Evolutionary conservation across 2,888 invertebrate genomes (phyloP), one percentile per base, ranked within the genome.

Genomic region (Bruchidius siliquastri): DNA sequence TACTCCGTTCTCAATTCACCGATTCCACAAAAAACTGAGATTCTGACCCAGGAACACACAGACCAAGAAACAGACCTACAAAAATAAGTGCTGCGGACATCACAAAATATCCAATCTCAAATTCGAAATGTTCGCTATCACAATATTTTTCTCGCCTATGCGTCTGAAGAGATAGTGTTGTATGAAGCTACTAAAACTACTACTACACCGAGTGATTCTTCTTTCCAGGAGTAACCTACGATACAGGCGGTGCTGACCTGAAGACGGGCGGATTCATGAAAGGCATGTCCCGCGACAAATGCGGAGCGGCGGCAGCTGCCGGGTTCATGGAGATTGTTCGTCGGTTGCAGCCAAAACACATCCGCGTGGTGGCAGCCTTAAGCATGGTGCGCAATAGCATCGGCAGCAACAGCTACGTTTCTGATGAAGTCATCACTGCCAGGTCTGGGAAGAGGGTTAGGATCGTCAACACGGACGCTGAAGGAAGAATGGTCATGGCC

Each of bases 401-500:
- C 74, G 98, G 97, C 66, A 93, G 92, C 85, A 93, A 96, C 81
- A 90, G 91, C 73, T 97, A 96, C 86, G 96, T 97, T 2, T 87
- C 96, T 68, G 98, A 98, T 88, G 98, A 98, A 88, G 90, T 98
- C 75, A 91, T 97, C 78, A 92, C 92, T 8, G 91, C 94, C 6
- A 90, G 97, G 73, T 93, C 94, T 77, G 96, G 96, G 3, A 90
- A 90, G n/a, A 89, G 95, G 75, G 92, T 97, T 72, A 91, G 97
- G 74, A 90, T 98, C 71, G 95, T 94, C 73, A 98, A 98, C 87
- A 98, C 98, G 2, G 98, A 98, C 88, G 97, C 97, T 71, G 98
- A 98, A 88, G 98, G 98, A 0, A 90, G 97, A 74, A 93, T 97
- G 93, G 93, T 94, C 69, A 96, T 97, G 96, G 93, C 93, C 67